Evolutionary conservation across 2,113 vertebrate species (phyloP).

Genomic region (Pagrus major): DNA sequence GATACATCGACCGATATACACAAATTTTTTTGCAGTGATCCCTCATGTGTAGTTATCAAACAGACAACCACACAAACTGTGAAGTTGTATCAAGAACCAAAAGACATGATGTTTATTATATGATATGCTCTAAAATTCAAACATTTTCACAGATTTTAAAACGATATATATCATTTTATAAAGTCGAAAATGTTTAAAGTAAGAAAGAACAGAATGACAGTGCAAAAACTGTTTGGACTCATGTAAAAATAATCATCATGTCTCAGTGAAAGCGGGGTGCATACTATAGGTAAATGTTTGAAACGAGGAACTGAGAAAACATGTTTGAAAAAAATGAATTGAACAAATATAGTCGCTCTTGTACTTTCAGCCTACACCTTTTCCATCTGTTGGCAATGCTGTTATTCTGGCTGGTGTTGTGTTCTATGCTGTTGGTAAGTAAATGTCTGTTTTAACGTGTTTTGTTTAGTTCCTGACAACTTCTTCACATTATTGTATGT

Average conservation of each 20-base stretch:
- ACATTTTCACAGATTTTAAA: too few relatives aligned
- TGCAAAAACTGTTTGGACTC: too few relatives aligned
- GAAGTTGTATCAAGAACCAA: background rate
- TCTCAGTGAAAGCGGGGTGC: background rate
- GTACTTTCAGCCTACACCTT: background rate
- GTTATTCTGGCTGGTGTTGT: background rate
- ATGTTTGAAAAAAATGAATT: background rate
- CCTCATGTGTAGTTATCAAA: too few relatives aligned
- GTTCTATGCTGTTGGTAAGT: background rate
- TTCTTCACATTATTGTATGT: background rate
- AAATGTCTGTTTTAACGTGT: background rate
- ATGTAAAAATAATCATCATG: background rate
- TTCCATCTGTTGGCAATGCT: background rate
- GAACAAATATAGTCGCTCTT: background rate
- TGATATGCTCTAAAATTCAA: too few relatives aligned
- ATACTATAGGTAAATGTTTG: background rate
- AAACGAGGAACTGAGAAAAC: background rate
- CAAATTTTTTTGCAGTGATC: too few relatives aligned
- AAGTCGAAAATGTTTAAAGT: background rate
- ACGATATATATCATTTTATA: too few relatives aligned
- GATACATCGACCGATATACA: too few relatives aligned
- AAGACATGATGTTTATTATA: too few relatives aligned
- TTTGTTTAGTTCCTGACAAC: background rate
- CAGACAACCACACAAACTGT: too few relatives aligned
- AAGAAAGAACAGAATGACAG: background rate